phyloP scores from a whole-genome alignment of 2,888 invertebrate genomes.

The Drosophila infuscata region DNA sequence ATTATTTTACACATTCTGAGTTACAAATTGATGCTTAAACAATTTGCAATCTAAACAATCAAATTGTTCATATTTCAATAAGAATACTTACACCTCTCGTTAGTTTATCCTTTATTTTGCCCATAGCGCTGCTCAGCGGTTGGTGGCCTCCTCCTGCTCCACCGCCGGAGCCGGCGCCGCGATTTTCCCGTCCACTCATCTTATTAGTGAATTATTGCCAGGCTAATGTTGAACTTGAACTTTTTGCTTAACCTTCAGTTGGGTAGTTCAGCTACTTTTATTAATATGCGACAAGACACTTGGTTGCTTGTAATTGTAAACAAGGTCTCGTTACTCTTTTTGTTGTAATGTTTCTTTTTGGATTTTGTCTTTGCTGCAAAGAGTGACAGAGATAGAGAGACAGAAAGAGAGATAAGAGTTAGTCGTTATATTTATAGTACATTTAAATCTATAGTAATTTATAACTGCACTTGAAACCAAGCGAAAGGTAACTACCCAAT shows the following conservation, averaged over 20 bases:
- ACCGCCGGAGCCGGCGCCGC: slow-evolving; percentile 78
- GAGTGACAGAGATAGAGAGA: not conserved
- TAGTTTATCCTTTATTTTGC: slow-evolving; percentile 84
- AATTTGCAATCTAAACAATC: not conserved
- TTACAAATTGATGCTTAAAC: not conserved
- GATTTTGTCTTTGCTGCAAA: slow-evolving; percentile 71
- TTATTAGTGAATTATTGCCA: slow-evolving; percentile 43
- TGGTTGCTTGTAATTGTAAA: slow-evolving; percentile 30
- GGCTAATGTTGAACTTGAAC: slow-evolving; percentile 61
- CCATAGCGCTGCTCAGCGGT: slow-evolving; percentile 83
- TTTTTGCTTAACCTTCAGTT: slow-evolving; percentile 22
- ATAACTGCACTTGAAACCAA: slow-evolving; percentile 15
- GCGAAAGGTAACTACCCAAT: not conserved
- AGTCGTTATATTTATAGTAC: not conserved
- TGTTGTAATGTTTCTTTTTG: not conserved
- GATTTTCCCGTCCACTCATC: slow-evolving; percentile 85
- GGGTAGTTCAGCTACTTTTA: slow-evolving; percentile 25
- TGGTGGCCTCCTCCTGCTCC: slow-evolving; percentile 75
- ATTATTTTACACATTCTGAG: not conserved
- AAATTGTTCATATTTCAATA: not conserved
- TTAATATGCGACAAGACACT: slow-evolving; percentile 10
- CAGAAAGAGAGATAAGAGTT: slow-evolving; percentile 16
- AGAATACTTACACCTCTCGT: slow-evolving; percentile 79
- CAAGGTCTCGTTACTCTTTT: slow-evolving; percentile 22
- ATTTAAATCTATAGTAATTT: slow-evolving; percentile 11